Evolutionary conservation across 2,888 invertebrate genomes (phyloP), one percentile per base, ranked within the genome.

Genomic region (Harpagoxenus sublaevis): DNA sequence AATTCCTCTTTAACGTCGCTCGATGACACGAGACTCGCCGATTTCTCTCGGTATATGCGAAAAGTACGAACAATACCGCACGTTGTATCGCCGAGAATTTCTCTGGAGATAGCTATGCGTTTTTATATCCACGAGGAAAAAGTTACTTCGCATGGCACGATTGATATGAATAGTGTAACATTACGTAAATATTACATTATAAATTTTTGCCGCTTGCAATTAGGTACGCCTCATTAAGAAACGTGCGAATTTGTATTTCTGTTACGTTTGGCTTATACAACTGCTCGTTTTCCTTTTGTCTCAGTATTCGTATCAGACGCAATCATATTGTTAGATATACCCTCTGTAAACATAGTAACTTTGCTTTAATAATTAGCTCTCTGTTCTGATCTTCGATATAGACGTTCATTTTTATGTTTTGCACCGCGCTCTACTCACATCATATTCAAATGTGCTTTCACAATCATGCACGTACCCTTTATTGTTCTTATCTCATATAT

Each of bases 171-270:
- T 79, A n/a, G 70, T n/a, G 15, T 39, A 35, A 78, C 23, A 35
- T 79, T 79, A 60, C 79, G 23, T 71, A 71, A 79, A 60, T 71
- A 45, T 71, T 60, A 23, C 71, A 60, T 2, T 70, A 28, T 48
- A 15, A 55, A 60, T 60, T 79, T 60, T 48, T 35, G 42, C 31
- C 57, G 55, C 23, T 57, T n/a, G 45, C 18, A 55, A 68, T 57
- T 78, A 23, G 0, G 23, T 23, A 68, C 42, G 31, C 15, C 31
- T 57, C 28, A 55, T 55, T 66, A 74, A 74, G 31, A n/a, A 51
- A 39, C 39, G 23, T 10, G 39, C 53, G 66, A 18, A 68, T 74
- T 55, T 31, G 68, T 68, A 12, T 31, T 68, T 39, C 28, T 42
- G 2, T 42, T 53, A 53, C 39, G 65, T 42, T 66, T 18, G 31